Evolutionary conservation across 2,113 vertebrate species (phyloP).

Genomic region (Epinephelus moara): DNA sequence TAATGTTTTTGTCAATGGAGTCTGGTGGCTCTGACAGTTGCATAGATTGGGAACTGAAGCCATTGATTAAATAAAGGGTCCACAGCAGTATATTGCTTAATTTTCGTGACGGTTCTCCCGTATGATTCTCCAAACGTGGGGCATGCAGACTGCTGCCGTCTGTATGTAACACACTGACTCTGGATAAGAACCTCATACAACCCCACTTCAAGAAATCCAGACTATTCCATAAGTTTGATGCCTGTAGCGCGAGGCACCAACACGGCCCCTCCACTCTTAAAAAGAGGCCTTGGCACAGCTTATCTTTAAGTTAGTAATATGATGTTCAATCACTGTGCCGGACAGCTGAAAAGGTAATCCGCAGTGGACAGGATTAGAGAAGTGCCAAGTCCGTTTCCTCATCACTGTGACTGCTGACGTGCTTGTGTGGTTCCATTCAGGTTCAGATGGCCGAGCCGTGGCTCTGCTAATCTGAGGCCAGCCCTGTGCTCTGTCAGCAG

Average conservation of each 20-base stretch:
- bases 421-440: conserved; percentile 58
- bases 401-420: conserved; percentile 69
- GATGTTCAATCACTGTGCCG: conserved; percentile 53
- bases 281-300: conserved; percentile 28
- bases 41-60: no score
- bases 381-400: conserved; percentile 69
- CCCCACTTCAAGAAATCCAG: no score
- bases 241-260: conserved; percentile 1
- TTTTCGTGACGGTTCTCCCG: no score
- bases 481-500: conserved; percentile 58
- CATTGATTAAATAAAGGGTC: no score
- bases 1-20: no score
- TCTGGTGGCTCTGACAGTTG: no score
- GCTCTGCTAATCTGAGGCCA: conserved; percentile 63
- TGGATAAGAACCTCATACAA: no score
- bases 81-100: no score
- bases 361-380: conserved; percentile 75
- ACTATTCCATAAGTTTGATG: background rate
- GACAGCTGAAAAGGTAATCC: conserved; percentile 63
- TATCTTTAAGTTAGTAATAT: conserved; percentile 44
- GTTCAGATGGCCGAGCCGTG: conserved; percentile 59
- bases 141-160: no score
- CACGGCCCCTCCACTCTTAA: conserved; percentile 5
- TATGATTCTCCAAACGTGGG: no score
- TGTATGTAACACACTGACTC: no score